Conservation (phyloP, 92 coral and sea anemone genomes). For the Epizoanthus illoricatus region DNA sequence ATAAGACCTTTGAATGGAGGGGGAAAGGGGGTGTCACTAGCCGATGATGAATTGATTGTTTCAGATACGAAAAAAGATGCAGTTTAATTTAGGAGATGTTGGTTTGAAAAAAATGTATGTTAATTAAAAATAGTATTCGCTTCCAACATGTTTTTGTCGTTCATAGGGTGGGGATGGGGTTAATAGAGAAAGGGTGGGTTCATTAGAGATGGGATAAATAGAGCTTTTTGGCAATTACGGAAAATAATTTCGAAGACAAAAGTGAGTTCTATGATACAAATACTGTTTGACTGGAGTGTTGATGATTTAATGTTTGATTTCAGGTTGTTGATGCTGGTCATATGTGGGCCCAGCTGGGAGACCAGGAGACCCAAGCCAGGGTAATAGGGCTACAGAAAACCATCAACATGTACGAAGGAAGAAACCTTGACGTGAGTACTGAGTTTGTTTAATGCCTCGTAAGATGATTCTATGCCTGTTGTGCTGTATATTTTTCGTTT, state of each 20-base stretch:
- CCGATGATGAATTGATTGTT: no score
- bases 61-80: no score
- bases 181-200: no score
- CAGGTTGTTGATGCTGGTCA: constrained; percentile 92
- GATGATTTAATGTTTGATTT: neutral
- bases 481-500: no score
- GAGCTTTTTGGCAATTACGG: neutral
- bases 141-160: no score
- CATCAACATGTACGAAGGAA: constrained; percentile 57
- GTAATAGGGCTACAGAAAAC: constrained; percentile 54
- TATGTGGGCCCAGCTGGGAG: constrained; percentile 94
- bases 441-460: neutral
- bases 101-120: no score
- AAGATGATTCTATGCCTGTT: neutral
- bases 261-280: no score
- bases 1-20: no score
- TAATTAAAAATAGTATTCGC: no score
- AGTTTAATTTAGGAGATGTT: no score
- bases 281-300: neutral
- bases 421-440: constrained; percentile 41
- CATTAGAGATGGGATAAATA: neutral
- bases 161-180: no score
- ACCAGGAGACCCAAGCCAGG: constrained; percentile 57
- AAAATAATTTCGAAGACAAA: neutral
- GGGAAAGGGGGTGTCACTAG: no score